Base-by-base conservation (phyloP, 2,888 invertebrate genomes). In the Euclidia mi region DNA sequence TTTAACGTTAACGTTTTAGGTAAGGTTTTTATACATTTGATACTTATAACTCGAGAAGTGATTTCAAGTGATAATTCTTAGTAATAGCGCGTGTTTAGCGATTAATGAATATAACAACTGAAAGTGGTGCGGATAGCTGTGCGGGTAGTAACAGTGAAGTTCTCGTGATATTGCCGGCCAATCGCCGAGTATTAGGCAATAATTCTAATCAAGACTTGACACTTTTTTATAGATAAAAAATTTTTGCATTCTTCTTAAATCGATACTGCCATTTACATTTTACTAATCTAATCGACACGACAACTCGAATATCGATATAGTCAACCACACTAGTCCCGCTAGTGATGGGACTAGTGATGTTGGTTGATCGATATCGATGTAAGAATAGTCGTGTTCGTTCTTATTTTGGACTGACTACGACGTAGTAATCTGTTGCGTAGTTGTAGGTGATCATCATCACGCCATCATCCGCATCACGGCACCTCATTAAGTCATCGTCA, bases 11-110 rank as follows among this genome's bases (percentile, higher is more conserved):
- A 90, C 61, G 70, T 82, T 85, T 81, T 88, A 90, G 88, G 77
- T 89, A 89, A 93, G 89, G 84, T 91, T 92, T 82, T 94, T 91
- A 94, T 93, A 94, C 94, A 92, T 94, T 94, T 94, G 94, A 94
- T 94, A 94, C 92, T 90, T 92, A 91, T 86, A 88, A 93, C 89
- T 91, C 91, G 90, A 91, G 89, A 92, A 87, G 92, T 94, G 94
- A 94, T 94, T 90, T 88, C 85, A 94, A 90, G 94, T 94, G 94
- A 94, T 94, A 93, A 87, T 80, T 83, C 81, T 82, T 89, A 91
- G 86, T 79, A 70, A 79, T 91, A 93, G 86, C 84, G 89, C 81
- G 91, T 91, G 90, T 90, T 84, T 91, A 89, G 85, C 83, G 79
- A 44, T 69, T 81, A 86, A 81, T 74, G 55, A 46, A 56, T 31